Evolutionary conservation across 2,113 vertebrate genomes (phyloP).

Genomic region (Coturnix japonica): DNA sequence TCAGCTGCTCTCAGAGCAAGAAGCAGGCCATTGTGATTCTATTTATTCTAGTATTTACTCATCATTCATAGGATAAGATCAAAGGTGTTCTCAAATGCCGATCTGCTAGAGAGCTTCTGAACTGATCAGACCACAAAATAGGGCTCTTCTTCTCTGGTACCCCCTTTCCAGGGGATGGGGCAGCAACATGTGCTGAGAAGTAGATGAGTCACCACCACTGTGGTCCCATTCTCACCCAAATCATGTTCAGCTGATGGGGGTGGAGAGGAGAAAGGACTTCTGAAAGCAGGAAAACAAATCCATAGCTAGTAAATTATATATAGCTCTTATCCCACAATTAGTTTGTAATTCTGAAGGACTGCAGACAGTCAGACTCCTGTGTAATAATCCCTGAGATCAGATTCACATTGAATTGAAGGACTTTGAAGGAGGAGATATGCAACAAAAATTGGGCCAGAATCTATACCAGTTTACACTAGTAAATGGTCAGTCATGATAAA

Average conservation of each 20-base stretch:
- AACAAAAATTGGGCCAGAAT: constrained; percentile 42
- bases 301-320: constrained; percentile 68
- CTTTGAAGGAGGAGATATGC: constrained; percentile 42
- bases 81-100: background rate
- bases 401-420: constrained; percentile 70
- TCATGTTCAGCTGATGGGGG: background rate
- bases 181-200: background rate
- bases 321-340: constrained; percentile 61
- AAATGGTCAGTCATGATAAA: background rate
- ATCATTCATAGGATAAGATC: background rate
- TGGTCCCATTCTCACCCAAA: background rate
- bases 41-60: background rate
- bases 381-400: constrained; percentile 62
- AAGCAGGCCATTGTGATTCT: background rate
- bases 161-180: background rate
- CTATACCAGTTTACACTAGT: constrained; percentile 43
- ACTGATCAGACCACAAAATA: background rate
- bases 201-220: background rate
- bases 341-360: constrained; percentile 70
- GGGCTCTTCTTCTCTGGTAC: background rate
- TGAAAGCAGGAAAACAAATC: constrained; percentile 70
- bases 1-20: background rate
- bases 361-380: constrained; percentile 67
- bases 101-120: background rate
- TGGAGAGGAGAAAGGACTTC: background rate